Base-by-base conservation (phyloP, 2,797 vertebrate genomes). In the Neomorphus geoffroyi region DNA sequence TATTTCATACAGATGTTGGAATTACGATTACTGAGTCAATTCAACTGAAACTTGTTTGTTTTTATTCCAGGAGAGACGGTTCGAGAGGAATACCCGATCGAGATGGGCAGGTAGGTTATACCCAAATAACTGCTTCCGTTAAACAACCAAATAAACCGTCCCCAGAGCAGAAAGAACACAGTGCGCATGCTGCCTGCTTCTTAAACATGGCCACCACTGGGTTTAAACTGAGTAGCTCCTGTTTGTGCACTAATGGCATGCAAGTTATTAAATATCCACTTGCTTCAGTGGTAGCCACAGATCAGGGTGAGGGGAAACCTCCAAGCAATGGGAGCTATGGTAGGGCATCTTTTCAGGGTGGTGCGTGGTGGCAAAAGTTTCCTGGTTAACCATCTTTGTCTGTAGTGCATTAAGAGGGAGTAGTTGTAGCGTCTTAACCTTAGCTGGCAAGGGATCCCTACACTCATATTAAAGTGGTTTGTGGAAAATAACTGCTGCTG, bases 81-180 rank as follows among this genome's bases (percentile, higher is more conserved):
- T 56, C 98, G 3, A 98, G 99, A 75, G 97, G 98, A 41, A 83
- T 98, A 41, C 98, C 97, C 64, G 98, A 99, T 84, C 93, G 98
- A 95, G 98, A 99, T 11, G 98, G 98, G 46, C 98, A 98, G 98
- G 99, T 99, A 75, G 48, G 97, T 96, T 43, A 13, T 19, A 48
- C 16, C 45, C 30, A 26, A 39, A 35, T 26, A 17, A 28, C 28
- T 2, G 1, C 37, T 65, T 80, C 9, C 16, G 22, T 69, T 70
- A 22, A 53, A 78, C 87, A 60, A 9, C 67, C 39, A 82, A 56
- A 48, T 41, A 41, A 65, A 41, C 43, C 10, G 8, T 22, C 12
- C 14, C 23, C 62, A 27, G 12, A n/a, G 66, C 14, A 17, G 72
- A 56, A 81, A 18, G 35, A 70, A 32, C 37, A 18, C 16, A 13